Evolutionary conservation across 2,797 vertebrate genomes (phyloP), one percentile per base, ranked within the genome.

Genomic region (Cottoperca gobio): DNA sequence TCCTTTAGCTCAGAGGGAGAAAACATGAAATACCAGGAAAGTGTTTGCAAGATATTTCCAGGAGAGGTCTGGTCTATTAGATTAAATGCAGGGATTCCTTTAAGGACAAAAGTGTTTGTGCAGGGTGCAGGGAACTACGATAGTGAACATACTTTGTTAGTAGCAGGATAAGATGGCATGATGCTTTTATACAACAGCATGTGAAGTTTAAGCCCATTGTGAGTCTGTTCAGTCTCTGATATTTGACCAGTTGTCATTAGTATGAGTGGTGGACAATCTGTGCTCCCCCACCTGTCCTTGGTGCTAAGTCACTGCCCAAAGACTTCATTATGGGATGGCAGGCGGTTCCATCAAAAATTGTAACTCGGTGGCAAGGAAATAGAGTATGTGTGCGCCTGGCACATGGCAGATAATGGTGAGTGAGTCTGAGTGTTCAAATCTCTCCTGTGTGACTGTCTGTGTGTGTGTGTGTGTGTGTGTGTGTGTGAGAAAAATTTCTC

Each of bases 261-360:
- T 78, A 80, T 78, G 78, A 81, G 80, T 28, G 65, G 24, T 39
- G 61, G 58, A 39, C 40, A 13, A 61, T 76, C 68, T 43, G 39
- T 31, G 37, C 74, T 70, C 70, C 70, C 72, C 70, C 74, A 71
- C 79, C 81, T 88, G 83, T 85, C 87, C 87, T 89, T 91, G 85
- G 74, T 49, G 73, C 68, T 82, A 87, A 85, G 79, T 87, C 81
- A 81, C 81, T 81, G 68, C 71, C 84, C 73, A 86, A 81, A 83
- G 75, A 79, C 86, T 88, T 90, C 78, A 91, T 93, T 91, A 88
- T 71, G 67, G 74, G 81, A 88, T 73, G 80, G 81, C 63, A 62
- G 78, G 55, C 77, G 33, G 65, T 2, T 45, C 60, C 42, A 40
- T 81, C 69, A 67, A 84, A 85, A 87, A 82, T 81, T 72, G 53